phyloP scores from a whole-genome alignment of 1,140 invertebrate species.

The Piezodorus guildinii region DNA sequence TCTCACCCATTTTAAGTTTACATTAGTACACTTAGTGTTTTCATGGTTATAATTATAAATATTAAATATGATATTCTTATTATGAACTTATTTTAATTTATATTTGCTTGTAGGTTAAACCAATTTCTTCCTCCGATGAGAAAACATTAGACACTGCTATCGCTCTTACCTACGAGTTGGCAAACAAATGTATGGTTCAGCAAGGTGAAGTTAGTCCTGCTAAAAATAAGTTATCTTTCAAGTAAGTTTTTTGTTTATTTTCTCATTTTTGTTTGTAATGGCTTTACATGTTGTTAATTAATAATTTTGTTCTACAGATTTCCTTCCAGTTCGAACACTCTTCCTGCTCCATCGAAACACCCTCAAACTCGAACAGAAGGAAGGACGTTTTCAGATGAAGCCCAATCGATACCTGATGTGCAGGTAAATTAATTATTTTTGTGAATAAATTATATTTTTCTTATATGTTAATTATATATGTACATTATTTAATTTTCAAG shows the following conservation, averaged over 20 bases:
- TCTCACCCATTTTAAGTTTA: too few relatives aligned
- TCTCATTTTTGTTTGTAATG: neutral
- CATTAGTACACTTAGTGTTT: too few relatives aligned
- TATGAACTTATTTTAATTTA: too few relatives aligned
- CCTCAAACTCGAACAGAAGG: slow-evolving; percentile 48
- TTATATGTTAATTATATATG: too few relatives aligned
- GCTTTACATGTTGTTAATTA: neutral
- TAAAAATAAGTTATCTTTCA: slow-evolving; percentile 11
- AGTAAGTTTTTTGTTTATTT: neutral
- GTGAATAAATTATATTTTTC: too few relatives aligned
- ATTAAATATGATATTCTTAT: too few relatives aligned
- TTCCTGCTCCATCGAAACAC: slow-evolving; percentile 32
- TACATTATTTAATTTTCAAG: too few relatives aligned
- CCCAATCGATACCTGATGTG: slow-evolving; percentile 77
- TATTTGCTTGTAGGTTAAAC: slow-evolving; percentile 55
- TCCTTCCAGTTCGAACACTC: slow-evolving; percentile 7
- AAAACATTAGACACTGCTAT: slow-evolving; percentile 88
- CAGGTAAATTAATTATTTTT: slow-evolving; percentile 46
- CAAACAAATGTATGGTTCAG: slow-evolving; percentile 70
- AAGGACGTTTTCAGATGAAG: slow-evolving; percentile 79
- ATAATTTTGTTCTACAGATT: neutral
- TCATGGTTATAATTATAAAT: too few relatives aligned
- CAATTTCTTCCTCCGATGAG: slow-evolving; percentile 86
- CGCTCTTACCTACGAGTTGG: slow-evolving; percentile 85
- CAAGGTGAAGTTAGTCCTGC: slow-evolving; percentile 10